Conservation (phyloP, 2,113 vertebrate species). For the Heterotis niloticus region DNA sequence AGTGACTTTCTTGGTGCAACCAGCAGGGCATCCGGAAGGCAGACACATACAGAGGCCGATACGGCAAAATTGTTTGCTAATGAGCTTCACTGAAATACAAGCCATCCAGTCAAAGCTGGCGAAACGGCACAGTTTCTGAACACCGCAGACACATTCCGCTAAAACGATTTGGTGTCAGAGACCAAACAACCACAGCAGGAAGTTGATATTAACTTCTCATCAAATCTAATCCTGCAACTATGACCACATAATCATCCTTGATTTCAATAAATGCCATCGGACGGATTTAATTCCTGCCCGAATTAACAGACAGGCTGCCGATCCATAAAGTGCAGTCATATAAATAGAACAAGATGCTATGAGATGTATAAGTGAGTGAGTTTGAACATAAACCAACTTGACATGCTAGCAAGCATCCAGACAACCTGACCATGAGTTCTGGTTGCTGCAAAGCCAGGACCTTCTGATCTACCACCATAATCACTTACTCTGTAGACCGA, state of each 20-base stretch:
- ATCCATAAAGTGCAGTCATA: conserved; percentile 20
- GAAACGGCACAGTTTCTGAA: neutral
- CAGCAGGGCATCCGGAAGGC: neutral
- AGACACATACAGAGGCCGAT: neutral
- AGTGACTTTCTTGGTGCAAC: conserved; percentile 26
- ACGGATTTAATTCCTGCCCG: conserved; percentile 24
- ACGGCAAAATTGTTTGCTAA: neutral
- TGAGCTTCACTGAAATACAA: neutral
- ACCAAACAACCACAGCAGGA: neutral
- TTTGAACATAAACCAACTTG: no score
- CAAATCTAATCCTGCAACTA: neutral
- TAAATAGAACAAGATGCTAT: neutral
- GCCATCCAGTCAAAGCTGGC: neutral
- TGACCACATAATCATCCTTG: neutral
- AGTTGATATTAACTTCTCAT: neutral
- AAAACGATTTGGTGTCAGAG: neutral
- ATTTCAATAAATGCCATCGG: conserved; percentile 39
- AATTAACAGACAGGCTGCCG: conserved; percentile 15
- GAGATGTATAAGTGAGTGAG: neutral
- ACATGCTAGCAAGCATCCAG: no score
- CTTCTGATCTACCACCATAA: no score
- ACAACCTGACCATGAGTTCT: no score
- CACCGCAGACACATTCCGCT: neutral
- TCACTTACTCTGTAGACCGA: no score
- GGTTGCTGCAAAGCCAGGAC: no score